A percentile compares a stretch with the other conserved stretches of the same genome.
phyloP scores from a whole-genome alignment of 2,113 vertebrate genomes.

The Tragelaphus imberbis region DNA sequence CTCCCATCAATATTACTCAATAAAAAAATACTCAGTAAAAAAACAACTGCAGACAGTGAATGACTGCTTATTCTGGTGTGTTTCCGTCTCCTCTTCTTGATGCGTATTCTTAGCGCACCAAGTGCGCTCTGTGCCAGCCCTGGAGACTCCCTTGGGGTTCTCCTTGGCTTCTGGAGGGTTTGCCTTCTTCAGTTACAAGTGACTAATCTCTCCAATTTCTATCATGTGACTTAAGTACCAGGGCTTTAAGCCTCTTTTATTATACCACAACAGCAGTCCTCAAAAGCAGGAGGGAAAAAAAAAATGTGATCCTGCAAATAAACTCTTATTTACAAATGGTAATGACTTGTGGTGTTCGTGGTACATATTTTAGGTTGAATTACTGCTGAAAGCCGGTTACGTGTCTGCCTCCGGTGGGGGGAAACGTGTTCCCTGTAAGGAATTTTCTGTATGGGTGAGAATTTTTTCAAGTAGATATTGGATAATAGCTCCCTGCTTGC shows the following conservation, averaged over 20 bases:
- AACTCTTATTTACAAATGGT: slow-evolving; percentile 40
- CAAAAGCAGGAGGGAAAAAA: slow-evolving; percentile 42
- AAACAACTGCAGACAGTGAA: neutral
- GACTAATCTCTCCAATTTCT: neutral
- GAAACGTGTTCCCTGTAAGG: neutral
- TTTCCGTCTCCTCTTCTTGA: neutral
- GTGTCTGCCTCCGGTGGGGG: neutral
- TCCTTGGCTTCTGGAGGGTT: neutral
- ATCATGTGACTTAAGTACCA: neutral
- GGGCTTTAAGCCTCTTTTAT: slow-evolving; percentile 36
- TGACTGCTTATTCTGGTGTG: neutral
- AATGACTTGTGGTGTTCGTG: neutral
- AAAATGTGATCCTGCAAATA: slow-evolving; percentile 45
- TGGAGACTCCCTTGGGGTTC: slow-evolving; percentile 13
- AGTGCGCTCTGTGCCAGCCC: neutral
- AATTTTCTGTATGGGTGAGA: neutral
- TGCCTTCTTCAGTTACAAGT: slow-evolving; percentile 34
- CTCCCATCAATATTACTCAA: neutral
- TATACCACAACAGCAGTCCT: neutral
- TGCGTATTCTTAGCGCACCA: neutral
- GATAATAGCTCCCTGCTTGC: neutral
- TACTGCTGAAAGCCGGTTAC: neutral
- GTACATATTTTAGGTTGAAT: slow-evolving; percentile 18
- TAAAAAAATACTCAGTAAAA: neutral
- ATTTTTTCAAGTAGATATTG: neutral